Evolutionary conservation across 64 coral and sea anemone species (phyloP).

Genomic region (Actinia tenebrosa): DNA sequence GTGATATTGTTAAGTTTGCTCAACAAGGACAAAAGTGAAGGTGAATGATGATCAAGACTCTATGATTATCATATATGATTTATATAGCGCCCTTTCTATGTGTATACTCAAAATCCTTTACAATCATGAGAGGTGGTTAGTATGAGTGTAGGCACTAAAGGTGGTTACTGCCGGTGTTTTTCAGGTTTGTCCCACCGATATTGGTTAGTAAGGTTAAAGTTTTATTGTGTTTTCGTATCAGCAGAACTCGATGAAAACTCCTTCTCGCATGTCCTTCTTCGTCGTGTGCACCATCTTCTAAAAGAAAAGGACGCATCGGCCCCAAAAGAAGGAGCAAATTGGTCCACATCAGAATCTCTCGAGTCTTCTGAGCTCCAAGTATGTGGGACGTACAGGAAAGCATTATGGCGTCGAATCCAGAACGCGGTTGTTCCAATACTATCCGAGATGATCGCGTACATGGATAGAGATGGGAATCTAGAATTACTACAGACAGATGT

Average conservation of each 20-base stretch:
- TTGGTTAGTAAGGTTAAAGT: too few relatives aligned
- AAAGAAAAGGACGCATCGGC: constrained; percentile 63
- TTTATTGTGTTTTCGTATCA: background rate
- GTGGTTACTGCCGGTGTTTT: too few relatives aligned
- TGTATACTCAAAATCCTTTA: background rate
- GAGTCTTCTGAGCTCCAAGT: constrained; percentile 55
- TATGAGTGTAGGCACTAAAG: too few relatives aligned
- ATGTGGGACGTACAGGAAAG: constrained; percentile 79
- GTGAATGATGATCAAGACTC: background rate
- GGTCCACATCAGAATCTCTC: constrained; percentile 66
- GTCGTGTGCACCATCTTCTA: constrained; percentile 55
- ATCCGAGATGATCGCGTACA: constrained; percentile 62
- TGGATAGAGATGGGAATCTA: constrained; percentile 69
- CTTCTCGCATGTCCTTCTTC: constrained; percentile 49
- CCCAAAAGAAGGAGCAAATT: constrained; percentile 27
- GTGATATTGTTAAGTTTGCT: constrained; percentile 58
- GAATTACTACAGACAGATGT: constrained; percentile 39
- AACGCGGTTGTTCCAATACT: constrained; percentile 71
- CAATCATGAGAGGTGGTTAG: background rate
- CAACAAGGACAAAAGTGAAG: constrained; percentile 5
- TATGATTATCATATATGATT: too few relatives aligned
- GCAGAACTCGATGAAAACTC: constrained; percentile 9
- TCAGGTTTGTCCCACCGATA: too few relatives aligned
- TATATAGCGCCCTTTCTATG: too few relatives aligned
- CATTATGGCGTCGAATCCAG: constrained; percentile 76